Evolutionary conservation across 2,888 invertebrate genomes (phyloP).

Genomic region (Ceraclea dissimilis): DNA sequence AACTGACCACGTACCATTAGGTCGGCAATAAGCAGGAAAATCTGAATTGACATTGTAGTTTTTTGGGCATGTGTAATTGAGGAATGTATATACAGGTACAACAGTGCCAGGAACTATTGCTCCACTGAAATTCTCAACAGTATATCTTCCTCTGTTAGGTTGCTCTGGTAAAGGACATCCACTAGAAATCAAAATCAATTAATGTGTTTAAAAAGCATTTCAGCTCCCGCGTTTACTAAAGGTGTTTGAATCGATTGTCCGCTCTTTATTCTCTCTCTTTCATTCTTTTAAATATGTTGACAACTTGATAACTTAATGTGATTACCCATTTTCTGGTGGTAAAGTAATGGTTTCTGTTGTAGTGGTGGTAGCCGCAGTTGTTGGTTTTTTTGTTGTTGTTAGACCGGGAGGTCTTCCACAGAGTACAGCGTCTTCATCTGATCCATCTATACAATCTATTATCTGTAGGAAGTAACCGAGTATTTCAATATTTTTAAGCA

Average conservation of each 20-base stretch:
- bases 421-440: constrained; percentile 12
- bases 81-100: background rate
- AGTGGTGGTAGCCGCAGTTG: background rate
- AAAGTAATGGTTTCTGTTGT: background rate
- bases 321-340: background rate
- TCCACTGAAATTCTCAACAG: background rate
- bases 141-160: background rate
- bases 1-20: background rate
- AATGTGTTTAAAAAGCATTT: too few relatives aligned
- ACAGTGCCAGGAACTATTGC: background rate
- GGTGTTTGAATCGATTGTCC: background rate
- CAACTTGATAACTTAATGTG: too few relatives aligned
- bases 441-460: constrained; percentile 14
- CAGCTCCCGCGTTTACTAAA: too few relatives aligned
- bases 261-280: too few relatives aligned
- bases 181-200: background rate
- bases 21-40: background rate
- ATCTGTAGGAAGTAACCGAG: constrained; percentile 10
- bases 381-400: background rate
- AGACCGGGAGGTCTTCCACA: background rate
- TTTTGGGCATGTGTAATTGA: background rate
- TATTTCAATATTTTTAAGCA: too few relatives aligned
- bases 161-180: background rate
- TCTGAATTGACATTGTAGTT: background rate
- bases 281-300: too few relatives aligned